Evolutionary conservation across 2,797 vertebrate genomes (phyloP), one percentile per base, ranked within the genome.

Genomic region (Melanotaenia trifasciata): DNA sequence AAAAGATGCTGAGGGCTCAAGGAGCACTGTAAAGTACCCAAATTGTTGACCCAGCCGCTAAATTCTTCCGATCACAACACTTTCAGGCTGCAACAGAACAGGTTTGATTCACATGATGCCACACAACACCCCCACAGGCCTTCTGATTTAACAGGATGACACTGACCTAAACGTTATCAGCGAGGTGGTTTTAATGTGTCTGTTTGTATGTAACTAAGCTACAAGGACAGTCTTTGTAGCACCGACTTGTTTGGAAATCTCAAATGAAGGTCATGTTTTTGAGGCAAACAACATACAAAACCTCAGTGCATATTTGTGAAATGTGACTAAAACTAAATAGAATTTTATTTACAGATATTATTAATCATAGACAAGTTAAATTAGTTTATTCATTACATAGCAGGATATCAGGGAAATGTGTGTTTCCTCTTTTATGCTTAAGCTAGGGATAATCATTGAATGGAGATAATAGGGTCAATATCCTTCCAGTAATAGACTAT

Each of bases 381-480:
- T 32, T 33, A 0, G n/a, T 47, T 56, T 51, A 40, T 57, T 57
- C 20, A 28, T 60, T 65, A 60, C 28, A 50, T 59, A 18, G 33
- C 20, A 43, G 9, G n/a, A 8, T 38, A 36, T 13, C 36, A 62
- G 63, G 30, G 24, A 58, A 51, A 51, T 13, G 24, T 28, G 30
- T 22, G 24, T 76, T 66, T 40, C 14, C 5, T 20, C 36, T 26
- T 60, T 54, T 38, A 4, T 58, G 18, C 53, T 58, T 10, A 28
- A 38, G 20, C 20, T 64, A 60, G 40, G 28, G 24, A 35, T 56
- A 24, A 58, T 57, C 26, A 45, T n/a, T 53, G 64, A 59, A 60
- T 33, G 32, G 54, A 61, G 53, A 28, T 69, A 28, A 40, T 30
- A 58, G 28, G 62, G 10, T 35, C 45, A 67, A 67, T 57, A 28